phyloP scores from a whole-genome alignment of 2,113 vertebrate species.

The Barbus barbus region DNA sequence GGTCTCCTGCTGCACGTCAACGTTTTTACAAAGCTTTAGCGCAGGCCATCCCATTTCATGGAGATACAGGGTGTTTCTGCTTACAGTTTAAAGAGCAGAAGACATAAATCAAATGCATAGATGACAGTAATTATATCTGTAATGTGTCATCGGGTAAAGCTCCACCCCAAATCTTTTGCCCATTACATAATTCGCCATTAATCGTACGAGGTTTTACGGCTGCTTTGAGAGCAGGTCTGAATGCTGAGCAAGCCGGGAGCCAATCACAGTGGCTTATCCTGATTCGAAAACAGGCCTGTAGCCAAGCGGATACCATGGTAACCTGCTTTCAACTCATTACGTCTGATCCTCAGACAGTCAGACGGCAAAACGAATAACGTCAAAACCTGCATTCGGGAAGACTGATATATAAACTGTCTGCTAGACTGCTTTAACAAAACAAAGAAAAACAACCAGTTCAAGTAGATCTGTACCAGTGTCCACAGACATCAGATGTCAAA shows the following conservation, averaged over 20 bases:
- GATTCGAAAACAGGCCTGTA: conserved; percentile 13
- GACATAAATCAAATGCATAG: background rate
- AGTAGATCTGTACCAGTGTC: background rate
- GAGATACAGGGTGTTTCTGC: background rate
- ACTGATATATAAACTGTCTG: background rate
- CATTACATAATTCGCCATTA: background rate
- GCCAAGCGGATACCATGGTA: conserved; percentile 13
- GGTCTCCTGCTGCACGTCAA: conserved; percentile 56
- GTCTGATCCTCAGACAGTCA: conserved; percentile 30
- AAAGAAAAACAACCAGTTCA: background rate
- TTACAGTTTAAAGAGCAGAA: background rate
- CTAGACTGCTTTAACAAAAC: background rate
- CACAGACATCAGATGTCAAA: background rate
- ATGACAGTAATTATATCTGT: background rate
- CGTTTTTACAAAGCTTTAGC: conserved; percentile 59
- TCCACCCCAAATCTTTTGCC: background rate
- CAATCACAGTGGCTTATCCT: conserved; percentile 6
- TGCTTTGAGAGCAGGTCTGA: conserved; percentile 17
- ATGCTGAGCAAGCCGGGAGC: background rate
- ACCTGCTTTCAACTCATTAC: conserved; percentile 31
- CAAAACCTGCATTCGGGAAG: conserved; percentile 10
- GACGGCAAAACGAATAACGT: conserved; percentile 14
- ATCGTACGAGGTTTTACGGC: background rate
- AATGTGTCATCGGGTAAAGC: conserved; percentile 9
- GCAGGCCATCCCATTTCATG: background rate